A percentile compares a stretch with the other conserved stretches of the same genome.
These are phyloP conservation scores for Cybosia mesomella DNA, from an alignment of 2,888 invertebrate species.

Conservation along the genomic window DNA sequence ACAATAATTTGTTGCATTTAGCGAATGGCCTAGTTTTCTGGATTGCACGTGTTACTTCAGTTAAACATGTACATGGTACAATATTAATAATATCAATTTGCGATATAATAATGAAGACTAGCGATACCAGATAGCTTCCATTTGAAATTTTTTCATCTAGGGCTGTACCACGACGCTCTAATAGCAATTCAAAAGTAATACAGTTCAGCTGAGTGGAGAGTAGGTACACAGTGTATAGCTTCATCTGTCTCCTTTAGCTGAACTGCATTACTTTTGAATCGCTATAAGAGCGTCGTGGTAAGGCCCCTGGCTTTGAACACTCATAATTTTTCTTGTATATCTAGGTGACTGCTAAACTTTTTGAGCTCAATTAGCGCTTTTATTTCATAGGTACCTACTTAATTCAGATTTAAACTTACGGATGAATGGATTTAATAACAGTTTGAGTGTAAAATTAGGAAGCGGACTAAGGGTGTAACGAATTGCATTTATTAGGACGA, in stretches of 20 bases:
- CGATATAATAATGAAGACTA: neutral
- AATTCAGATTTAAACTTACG: neutral
- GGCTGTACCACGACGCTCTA: too few relatives aligned
- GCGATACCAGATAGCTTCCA: too few relatives aligned
- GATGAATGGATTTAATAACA: neutral
- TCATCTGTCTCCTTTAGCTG: neutral
- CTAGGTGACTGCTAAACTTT: neutral
- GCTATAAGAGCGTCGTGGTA: too few relatives aligned
- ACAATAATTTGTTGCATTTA: neutral
- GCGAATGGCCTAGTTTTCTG: conserved; percentile 19
- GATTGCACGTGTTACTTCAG: conserved; percentile 7
- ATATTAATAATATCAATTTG: neutral
- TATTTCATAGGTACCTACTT: neutral
- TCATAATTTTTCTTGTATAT: neutral
- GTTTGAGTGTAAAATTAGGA: conserved; percentile 2
- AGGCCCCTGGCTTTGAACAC: neutral
- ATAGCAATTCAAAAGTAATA: too few relatives aligned
- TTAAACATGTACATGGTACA: neutral
- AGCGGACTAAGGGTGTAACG: conserved; percentile 41
- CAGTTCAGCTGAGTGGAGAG: too few relatives aligned
- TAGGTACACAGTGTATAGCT: too few relatives aligned
- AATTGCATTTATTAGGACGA: conserved; percentile 67
- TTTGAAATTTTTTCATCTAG: too few relatives aligned
- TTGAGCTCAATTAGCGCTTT: neutral
- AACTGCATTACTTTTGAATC: too few relatives aligned